Conservation (phyloP, 1,140 invertebrate genomes). For the Macrosteles quadrilineatus region DNA sequence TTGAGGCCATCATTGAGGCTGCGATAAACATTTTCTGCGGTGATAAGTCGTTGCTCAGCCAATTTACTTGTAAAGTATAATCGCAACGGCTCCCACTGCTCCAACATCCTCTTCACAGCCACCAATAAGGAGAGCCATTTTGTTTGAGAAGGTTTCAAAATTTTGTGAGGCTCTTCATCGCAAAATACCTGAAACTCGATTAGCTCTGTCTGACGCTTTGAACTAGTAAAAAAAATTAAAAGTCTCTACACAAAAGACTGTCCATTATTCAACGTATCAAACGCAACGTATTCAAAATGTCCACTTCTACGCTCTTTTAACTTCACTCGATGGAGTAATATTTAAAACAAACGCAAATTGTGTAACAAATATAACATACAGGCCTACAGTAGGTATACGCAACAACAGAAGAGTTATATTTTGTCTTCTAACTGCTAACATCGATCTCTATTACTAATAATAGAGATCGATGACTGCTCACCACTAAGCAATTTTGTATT, state of each 20-base stretch:
- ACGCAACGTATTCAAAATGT: too few species aligned
- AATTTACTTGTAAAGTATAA: slow-evolving; percentile 24
- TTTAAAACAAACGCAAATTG: too few species aligned
- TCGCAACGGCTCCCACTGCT: slow-evolving; percentile 34
- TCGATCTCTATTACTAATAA: too few species aligned
- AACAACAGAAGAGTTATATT: too few species aligned
- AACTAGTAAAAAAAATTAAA: slow-evolving; percentile 42
- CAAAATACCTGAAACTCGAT: slow-evolving; percentile 18
- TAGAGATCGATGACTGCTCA: too few species aligned
- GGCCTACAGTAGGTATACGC: too few species aligned
- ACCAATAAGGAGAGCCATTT: neutral
- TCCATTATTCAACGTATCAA: too few species aligned
- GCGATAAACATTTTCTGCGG: slow-evolving; percentile 35
- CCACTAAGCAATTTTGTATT: too few species aligned
- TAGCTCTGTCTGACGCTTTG: slow-evolving; percentile 43
- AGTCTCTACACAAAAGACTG: slow-evolving; percentile 43
- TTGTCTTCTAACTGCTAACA: too few species aligned
- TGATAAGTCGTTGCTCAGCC: slow-evolving; percentile 32
- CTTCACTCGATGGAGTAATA: too few species aligned
- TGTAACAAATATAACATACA: too few species aligned
- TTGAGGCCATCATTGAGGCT: slow-evolving; percentile 38
- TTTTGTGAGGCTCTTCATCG: neutral
- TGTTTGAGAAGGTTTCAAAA: neutral
- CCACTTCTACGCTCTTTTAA: too few species aligned
- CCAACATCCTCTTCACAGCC: slow-evolving; percentile 29